Evolutionary conservation across 2,888 invertebrate species (phyloP).

Genomic region (Pheosia tremula): DNA sequence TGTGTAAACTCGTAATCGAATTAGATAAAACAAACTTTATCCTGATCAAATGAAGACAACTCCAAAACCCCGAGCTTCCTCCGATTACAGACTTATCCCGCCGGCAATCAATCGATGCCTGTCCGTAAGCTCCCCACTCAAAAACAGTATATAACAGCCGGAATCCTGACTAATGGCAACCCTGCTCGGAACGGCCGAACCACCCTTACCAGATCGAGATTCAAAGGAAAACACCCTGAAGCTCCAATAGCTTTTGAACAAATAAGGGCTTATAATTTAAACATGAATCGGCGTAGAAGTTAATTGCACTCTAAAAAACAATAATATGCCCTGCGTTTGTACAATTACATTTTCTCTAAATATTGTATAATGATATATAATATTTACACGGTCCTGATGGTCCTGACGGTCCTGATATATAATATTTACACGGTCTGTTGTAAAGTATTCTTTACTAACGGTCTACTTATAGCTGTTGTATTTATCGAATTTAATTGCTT

Average conservation of each 20-base stretch:
- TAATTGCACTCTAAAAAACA: slow-evolving; percentile 9
- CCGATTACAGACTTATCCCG: background rate
- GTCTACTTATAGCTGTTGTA: too few species aligned
- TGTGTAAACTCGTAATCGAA: too few species aligned
- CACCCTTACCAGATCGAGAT: slow-evolving; percentile 17
- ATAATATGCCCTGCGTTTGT: background rate
- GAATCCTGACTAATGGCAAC: slow-evolving; percentile 5
- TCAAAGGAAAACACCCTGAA: slow-evolving; percentile 27
- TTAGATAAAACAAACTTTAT: background rate
- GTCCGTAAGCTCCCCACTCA: background rate
- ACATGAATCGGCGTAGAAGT: slow-evolving; percentile 18
- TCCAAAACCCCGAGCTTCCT: background rate
- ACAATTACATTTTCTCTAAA: too few species aligned
- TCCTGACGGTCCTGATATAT: too few species aligned
- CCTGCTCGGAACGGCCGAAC: background rate
- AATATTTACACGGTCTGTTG: too few species aligned
- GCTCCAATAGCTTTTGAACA: slow-evolving; percentile 23
- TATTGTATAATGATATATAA: too few species aligned
- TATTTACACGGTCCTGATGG: too few species aligned
- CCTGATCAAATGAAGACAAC: background rate
- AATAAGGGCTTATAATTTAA: slow-evolving; percentile 24
- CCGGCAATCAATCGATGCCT: background rate
- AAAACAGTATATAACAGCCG: background rate
- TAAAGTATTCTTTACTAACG: too few species aligned
- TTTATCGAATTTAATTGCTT: too few species aligned